Evolutionary conservation across 2,888 invertebrate genomes (phyloP).

Genomic region (Xanthia icteritia): DNA sequence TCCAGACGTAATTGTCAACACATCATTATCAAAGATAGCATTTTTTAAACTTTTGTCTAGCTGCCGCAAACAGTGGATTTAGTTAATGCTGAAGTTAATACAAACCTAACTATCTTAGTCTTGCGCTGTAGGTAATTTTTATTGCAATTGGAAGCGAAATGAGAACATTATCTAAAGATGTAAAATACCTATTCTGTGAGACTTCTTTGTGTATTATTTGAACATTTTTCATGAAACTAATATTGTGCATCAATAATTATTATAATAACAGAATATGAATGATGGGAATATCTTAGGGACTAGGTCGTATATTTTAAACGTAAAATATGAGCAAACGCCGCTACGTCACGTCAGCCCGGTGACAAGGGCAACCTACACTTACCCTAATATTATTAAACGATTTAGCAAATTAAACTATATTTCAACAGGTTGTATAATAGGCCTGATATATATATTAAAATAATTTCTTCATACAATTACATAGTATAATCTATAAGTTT

Average conservation of each 20-base stretch:
- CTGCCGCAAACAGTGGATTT: constrained; percentile 8
- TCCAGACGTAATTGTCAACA: background rate
- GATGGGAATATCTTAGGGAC: constrained; percentile 37
- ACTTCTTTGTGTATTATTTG: background rate
- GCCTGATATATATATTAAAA: constrained; percentile 62
- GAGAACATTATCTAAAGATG: background rate
- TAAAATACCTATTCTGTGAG: constrained; percentile 1
- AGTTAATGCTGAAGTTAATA: background rate
- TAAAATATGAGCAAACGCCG: constrained; percentile 58
- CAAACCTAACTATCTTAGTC: background rate
- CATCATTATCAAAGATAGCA: background rate
- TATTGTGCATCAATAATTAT: constrained; percentile 39
- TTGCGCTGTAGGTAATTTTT: background rate
- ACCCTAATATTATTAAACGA: constrained; percentile 47
- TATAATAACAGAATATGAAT: constrained; percentile 33
- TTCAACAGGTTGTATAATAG: constrained; percentile 63
- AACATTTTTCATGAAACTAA: constrained; percentile 7
- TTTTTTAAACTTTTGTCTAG: background rate
- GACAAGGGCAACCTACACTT: constrained; percentile 53
- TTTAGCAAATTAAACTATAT: constrained; percentile 61
- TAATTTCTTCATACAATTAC: constrained; percentile 52
- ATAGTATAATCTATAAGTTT: constrained; percentile 60
- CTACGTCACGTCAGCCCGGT: constrained; percentile 16
- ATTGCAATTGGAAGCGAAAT: background rate
- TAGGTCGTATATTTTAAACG: constrained; percentile 37